Evolutionary conservation across 1,140 invertebrate genomes (phyloP).

Genomic region (Penaeus vannamei): DNA sequence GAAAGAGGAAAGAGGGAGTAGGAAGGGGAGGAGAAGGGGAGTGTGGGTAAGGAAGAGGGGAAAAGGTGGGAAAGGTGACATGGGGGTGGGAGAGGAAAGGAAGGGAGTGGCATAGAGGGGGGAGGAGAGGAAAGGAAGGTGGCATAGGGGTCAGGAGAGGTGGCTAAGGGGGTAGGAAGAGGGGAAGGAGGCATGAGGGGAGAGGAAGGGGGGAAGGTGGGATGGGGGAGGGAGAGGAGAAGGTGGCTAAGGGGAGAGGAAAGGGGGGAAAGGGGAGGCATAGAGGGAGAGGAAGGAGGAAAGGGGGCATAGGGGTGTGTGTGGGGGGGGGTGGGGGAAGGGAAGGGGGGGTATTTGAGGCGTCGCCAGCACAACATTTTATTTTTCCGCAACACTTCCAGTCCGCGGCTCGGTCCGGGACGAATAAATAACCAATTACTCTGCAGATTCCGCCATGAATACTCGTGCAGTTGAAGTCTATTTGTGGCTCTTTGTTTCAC

Average conservation of each 20-base stretch:
- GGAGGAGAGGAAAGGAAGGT: too few relatives aligned
- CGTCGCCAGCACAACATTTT: constrained; percentile 32
- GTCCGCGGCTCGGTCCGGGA: neutral
- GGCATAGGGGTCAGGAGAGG: too few relatives aligned
- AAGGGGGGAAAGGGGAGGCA: too few relatives aligned
- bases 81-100: neutral
- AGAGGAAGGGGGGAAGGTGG: neutral
- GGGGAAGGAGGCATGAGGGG: neutral
- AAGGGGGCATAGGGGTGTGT: neutral
- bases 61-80: neutral
- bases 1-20: neutral
- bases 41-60: neutral
- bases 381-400: constrained; percentile 24
- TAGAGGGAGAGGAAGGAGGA: too few relatives aligned
- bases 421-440: constrained; percentile 42
- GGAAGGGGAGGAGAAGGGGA: neutral
- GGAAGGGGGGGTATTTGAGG: neutral
- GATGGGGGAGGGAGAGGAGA: neutral
- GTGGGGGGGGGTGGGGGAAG: neutral
- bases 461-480: constrained; percentile 36
- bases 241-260: too few relatives aligned
- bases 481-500: constrained; percentile 40
- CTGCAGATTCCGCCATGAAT: constrained; percentile 33
- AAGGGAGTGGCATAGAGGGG: neutral
- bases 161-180: too few relatives aligned